Base-by-base conservation (phyloP, 1,140 invertebrate species). In the Oryctes rhinoceros region DNA sequence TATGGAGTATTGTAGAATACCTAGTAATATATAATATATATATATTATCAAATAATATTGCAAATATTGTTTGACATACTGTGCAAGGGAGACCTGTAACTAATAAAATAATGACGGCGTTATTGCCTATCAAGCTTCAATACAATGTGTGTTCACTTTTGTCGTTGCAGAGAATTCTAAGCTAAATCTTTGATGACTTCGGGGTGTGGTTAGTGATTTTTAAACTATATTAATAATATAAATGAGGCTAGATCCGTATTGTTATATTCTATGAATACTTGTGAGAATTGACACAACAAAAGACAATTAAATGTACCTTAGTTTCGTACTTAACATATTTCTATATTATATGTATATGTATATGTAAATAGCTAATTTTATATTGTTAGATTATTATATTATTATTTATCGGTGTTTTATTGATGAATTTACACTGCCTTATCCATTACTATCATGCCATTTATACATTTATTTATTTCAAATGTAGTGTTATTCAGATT, bases 251-350 rank as follows among this genome's bases (percentile, higher is more conserved):
- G 10, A 79, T 59, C 49, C 35, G 47, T 59, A 78, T 53, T 78
- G 47, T 78, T 78, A 78, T 78, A 78, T 76, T 76, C 75, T 76
- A 48, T 79, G 62, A 79, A 79, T 79, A 67, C 47, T 78, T 37
- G 49, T 62, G 53, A 78, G 53, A 71, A 78, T 48, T 78, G 77
- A 71, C 62, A 79, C n/a, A 35, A 83, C 75, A 84, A 82, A 84
- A 84, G 83, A 84, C 83, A 84, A 81, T 83, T 83, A 79, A 82
- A 83, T 83, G 83, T 84, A 84, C 82, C 83, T 84, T 82, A 82
- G 81, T 84, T 84, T 84, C 82, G 79, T 84, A 84, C 83, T 84
- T 84, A 83, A 82, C 79, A 76, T 81, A 80, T 74, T 79, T 65
- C 78, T 81, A 81, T 78, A 78, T 44, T 79, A 74, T 80, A 53